Percentiles rank a stretch among this genome's conserved stretches.
Evolutionary conservation across 2,888 invertebrate species (phyloP).

Genomic region (Apamea sordens): DNA sequence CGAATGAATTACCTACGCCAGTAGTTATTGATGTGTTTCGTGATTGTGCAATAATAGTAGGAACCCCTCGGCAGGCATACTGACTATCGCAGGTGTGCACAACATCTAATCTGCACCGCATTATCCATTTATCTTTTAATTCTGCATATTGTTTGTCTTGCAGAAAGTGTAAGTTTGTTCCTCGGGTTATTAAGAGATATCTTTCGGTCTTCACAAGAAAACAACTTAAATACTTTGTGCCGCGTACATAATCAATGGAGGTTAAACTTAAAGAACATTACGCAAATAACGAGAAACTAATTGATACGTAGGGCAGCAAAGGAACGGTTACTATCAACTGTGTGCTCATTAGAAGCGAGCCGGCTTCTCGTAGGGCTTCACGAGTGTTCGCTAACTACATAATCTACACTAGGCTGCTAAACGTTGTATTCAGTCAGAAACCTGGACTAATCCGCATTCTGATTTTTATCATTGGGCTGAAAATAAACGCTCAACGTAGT

Average conservation of each 20-base stretch:
- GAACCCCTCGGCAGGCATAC: neutral
- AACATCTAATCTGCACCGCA: neutral
- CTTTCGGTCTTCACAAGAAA: neutral
- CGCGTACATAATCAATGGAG: too few relatives aligned
- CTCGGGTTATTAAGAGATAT: neutral
- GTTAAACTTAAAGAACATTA: neutral
- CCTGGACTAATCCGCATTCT: neutral
- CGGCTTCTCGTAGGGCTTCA: conserved; percentile 21
- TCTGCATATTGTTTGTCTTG: neutral
- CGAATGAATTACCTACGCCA: neutral
- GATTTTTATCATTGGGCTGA: neutral
- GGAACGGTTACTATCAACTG: conserved; percentile 6
- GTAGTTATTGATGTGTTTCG: neutral
- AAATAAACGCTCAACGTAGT: neutral
- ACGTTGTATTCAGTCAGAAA: neutral
- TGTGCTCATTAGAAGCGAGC: conserved; percentile 13
- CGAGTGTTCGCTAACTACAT: neutral
- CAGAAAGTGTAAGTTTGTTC: too few relatives aligned
- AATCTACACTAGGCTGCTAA: neutral
- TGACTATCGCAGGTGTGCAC: neutral
- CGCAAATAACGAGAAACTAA: neutral
- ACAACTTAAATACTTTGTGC: neutral
- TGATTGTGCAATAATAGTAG: neutral
- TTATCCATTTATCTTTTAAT: neutral
- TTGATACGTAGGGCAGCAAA: neutral